Evolutionary conservation across 2,797 vertebrate genomes (phyloP).

Genomic region (Bradypus variegatus): DNA sequence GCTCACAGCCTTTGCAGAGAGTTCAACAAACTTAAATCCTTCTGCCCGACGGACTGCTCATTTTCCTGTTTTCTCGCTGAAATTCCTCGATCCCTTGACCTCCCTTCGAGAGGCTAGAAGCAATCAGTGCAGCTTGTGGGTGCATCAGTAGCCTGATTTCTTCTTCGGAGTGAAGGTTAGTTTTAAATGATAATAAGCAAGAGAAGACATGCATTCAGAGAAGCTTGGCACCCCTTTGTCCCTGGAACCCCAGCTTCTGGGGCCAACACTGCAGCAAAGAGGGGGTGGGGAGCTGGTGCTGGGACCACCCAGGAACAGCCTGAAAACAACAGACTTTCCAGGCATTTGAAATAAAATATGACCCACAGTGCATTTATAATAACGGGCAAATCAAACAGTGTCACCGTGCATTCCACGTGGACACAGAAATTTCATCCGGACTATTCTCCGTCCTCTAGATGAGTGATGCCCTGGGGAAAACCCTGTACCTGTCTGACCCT

Average conservation of each 20-base stretch:
- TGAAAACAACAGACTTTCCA: conserved; percentile 59
- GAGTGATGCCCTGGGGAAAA: conserved; percentile 70
- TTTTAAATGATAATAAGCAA: conserved; percentile 28
- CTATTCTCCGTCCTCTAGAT: conserved; percentile 66
- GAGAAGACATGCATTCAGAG: conserved; percentile 30
- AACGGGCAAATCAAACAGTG: conserved; percentile 58
- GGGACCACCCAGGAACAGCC: conserved; percentile 60
- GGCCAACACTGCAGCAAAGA: not conserved
- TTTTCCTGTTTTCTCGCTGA: not conserved
- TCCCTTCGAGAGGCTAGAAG: conserved; percentile 34
- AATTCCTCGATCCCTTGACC: not conserved
- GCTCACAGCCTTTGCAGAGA: not conserved
- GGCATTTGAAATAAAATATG: conserved; percentile 60
- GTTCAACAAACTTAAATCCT: not conserved
- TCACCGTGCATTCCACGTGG: conserved; percentile 61
- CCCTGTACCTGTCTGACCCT: conserved; percentile 67
- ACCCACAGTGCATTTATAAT: conserved; percentile 56
- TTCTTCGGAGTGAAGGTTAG: conserved; percentile 51
- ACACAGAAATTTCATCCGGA: conserved; percentile 63
- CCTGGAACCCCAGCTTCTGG: not conserved
- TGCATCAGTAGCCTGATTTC: conserved; percentile 44
- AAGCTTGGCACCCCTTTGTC: rapidly evolving
- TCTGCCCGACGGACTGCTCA: not conserved
- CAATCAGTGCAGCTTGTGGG: conserved; percentile 39
- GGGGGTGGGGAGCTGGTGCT: not conserved